Base-by-base conservation (phyloP, 2,797 vertebrate genomes). In the Oophaga sylvatica region DNA sequence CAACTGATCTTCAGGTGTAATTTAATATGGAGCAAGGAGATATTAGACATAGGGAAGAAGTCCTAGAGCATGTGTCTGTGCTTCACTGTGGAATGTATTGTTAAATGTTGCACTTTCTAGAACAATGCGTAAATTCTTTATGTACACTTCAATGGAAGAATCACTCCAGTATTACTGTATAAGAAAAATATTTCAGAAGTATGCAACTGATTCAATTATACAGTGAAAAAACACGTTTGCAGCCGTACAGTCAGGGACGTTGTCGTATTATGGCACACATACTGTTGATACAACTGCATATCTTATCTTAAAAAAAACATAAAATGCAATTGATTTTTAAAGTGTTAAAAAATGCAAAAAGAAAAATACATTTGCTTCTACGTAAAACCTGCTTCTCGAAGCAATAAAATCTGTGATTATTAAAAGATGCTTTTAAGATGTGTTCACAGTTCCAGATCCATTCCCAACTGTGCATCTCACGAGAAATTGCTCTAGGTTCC, bases 361-460 rank as follows among this genome's bases (percentile, higher is more conserved):
- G 41, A 31, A 77, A 84, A 19, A n/a, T 76, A 15, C 17, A 80
- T 26, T 73, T 75, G 45, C 22, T 4, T 75, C 26, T 75, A 73
- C 15, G 26, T 65, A 17, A 71, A 68, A 80, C 53, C 41, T 16
- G 19, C 12, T 60, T 80, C 16, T 73, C 22, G 5, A 62, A 88
- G 81, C 63, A 63, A 31, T 80, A 80, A 26, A 26, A 80, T 26
- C 35, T 80, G 67, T 48, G 26, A 57, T 80, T 67, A 88, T 88
- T 84, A 80, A 75, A 88, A 84, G n/a, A 84, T 56, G 19, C 76
- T 88, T 88, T 84, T 60, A 75, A 79, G 35, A 88, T 88, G 76
- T 59, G 63, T 75, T 16, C 67, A 45, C 15, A 10, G 35, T 71
- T 84, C 81, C 77, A 84, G 57, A 45, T 84, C 48, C 78, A 45